Percentiles rank a stretch among this genome's conserved stretches.
These are phyloP conservation scores for Trogon surrucura DNA, from an alignment of 2,113 vertebrate species.

Conservation along the genomic window DNA sequence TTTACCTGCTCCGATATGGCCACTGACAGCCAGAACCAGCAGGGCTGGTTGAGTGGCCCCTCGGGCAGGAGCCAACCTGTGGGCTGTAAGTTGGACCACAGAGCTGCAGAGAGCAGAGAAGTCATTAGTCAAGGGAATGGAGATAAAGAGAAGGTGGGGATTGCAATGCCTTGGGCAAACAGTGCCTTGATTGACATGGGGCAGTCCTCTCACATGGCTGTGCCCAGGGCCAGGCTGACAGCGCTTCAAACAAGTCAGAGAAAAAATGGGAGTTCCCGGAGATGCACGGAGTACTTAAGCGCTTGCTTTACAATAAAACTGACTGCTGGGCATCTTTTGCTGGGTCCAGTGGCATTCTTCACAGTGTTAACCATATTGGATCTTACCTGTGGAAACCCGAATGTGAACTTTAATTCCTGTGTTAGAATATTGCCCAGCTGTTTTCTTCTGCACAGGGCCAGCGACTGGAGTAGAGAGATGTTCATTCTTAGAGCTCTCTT, in stretches of 20 bases:
- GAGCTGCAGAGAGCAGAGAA: not conserved
- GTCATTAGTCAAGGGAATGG: not conserved
- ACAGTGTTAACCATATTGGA: not conserved
- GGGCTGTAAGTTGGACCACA: not conserved
- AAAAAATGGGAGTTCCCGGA: not conserved
- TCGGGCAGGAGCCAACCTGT: not conserved
- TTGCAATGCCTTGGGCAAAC: not conserved
- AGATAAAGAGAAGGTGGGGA: not conserved
- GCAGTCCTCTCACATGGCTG: not conserved
- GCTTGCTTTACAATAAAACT: not conserved
- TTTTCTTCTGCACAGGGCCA: not conserved
- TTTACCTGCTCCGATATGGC: not conserved
- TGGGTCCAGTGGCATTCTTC: not conserved
- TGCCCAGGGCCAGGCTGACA: not conserved
- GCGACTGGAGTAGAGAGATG: not conserved
- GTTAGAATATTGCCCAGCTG: not conserved
- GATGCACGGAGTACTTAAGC: not conserved
- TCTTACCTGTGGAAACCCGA: not conserved
- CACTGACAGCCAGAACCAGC: slow-evolving; percentile 3
- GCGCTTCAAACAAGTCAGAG: rapidly evolving
- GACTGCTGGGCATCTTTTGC: not conserved
- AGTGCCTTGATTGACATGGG: not conserved
- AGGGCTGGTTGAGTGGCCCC: not conserved
- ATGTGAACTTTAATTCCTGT: not conserved
- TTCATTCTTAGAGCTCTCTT: not conserved